phyloP scores from a whole-genome alignment of 1,140 invertebrate species.

The Hylyphantes graminicola region DNA sequence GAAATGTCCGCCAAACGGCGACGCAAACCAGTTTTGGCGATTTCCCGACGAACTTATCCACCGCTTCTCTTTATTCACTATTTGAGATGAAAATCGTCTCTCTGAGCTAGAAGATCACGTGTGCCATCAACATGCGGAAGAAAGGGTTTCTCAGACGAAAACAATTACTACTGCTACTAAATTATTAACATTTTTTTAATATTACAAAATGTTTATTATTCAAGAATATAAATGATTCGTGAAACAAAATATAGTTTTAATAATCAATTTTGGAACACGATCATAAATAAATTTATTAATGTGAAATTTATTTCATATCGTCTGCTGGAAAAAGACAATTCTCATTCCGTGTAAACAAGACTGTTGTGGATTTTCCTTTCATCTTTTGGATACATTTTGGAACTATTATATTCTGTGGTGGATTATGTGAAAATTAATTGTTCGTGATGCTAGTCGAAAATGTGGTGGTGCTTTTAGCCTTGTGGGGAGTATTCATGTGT shows the following conservation, averaged over 20 bases:
- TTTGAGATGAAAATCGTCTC: conserved; percentile 23
- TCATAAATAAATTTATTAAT: background rate
- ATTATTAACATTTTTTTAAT: too few species aligned
- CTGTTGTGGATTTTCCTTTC: background rate
- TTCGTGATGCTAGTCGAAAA: conserved; percentile 16
- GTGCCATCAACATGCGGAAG: background rate
- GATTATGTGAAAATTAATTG: conserved; percentile 38
- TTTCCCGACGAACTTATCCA: background rate
- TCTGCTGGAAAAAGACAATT: background rate
- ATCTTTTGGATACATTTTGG: background rate
- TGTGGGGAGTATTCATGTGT: conserved; percentile 14
- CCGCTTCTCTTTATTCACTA: background rate
- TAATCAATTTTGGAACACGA: background rate
- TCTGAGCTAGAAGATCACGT: background rate
- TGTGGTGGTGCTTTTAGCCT: background rate
- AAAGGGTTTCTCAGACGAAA: too few species aligned
- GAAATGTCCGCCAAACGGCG: conserved; percentile 48
- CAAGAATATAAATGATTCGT: too few species aligned
- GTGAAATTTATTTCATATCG: too few species aligned
- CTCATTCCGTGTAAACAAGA: background rate
- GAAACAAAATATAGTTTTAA: background rate
- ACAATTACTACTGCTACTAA: too few species aligned
- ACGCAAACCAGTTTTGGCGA: conserved; percentile 53
- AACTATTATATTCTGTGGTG: conserved; percentile 12
- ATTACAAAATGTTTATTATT: background rate